Evolutionary conservation across 2,113 vertebrate species (phyloP).

Genomic region (Asarcornis scutulata): DNA sequence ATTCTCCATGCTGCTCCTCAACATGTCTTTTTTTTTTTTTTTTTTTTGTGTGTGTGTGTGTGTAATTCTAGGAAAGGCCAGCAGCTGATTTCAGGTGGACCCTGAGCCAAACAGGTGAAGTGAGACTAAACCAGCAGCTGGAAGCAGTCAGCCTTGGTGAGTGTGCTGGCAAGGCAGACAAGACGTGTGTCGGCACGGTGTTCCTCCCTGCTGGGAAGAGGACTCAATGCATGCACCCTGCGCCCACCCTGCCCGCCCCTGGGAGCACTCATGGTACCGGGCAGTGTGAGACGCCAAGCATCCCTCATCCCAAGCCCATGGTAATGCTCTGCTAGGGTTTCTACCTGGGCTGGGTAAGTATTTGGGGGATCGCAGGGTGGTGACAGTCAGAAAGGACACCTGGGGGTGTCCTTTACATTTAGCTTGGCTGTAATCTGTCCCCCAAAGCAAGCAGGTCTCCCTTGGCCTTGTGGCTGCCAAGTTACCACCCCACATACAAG

Average conservation of each 20-base stretch:
- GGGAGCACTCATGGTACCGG: neutral
- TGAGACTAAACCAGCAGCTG: neutral
- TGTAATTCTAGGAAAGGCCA: neutral
- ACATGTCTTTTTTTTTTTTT: no score
- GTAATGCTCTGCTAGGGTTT: no score
- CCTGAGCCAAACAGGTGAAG: neutral
- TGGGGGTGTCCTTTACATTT: neutral
- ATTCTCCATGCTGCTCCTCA: neutral
- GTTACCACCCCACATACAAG: neutral
- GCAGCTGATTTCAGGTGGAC: neutral
- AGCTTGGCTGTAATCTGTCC: neutral
- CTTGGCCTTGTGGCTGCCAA: neutral
- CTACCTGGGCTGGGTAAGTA: neutral
- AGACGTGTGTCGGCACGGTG: accelerated
- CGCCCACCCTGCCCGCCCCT: neutral
- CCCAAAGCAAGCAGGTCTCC: neutral
- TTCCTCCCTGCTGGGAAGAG: neutral
- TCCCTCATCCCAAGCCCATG: neutral
- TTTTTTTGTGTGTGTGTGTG: no score
- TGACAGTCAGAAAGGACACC: neutral
- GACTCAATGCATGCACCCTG: accelerated
- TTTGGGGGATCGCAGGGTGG: neutral
- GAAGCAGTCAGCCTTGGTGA: neutral
- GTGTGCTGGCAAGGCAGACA: no score
- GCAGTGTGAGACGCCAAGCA: neutral